phyloP scores from a whole-genome alignment of 2,888 invertebrate genomes.

The Byasa hedistus region DNA sequence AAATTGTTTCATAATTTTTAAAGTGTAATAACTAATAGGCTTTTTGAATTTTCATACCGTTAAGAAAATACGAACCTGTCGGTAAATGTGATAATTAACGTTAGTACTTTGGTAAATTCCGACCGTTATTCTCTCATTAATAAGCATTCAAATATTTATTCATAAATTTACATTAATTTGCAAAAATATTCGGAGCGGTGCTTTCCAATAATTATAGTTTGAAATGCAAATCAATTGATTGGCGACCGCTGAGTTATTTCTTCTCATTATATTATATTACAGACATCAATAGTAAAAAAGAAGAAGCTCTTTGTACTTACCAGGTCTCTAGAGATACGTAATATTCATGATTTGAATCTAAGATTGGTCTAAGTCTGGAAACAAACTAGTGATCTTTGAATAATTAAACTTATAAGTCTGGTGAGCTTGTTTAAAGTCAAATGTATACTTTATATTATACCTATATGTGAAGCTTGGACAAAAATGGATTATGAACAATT shows the following conservation, averaged over 20 bases:
- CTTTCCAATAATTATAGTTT: slow-evolving; percentile 11
- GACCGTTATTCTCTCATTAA: slow-evolving; percentile 2
- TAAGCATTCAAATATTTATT: slow-evolving; percentile 10
- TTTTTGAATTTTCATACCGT: not conserved
- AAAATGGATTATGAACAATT: not conserved
- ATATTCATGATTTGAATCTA: slow-evolving; percentile 21
- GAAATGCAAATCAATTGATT: slow-evolving; percentile 24
- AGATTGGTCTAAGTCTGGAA: slow-evolving; percentile 10
- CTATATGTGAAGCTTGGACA: not conserved
- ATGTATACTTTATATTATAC: no score
- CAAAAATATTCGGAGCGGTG: not conserved
- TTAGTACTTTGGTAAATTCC: not conserved
- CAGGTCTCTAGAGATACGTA: slow-evolving; percentile 9
- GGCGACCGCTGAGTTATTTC: not conserved
- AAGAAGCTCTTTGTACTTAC: not conserved
- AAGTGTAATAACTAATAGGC: not conserved
- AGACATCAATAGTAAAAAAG: slow-evolving; percentile 1
- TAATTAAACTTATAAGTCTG: slow-evolving; percentile 10
- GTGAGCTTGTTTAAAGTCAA: not conserved
- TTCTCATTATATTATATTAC: slow-evolving; percentile 17
- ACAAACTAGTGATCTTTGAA: slow-evolving; percentile 15
- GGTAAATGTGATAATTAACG: not conserved
- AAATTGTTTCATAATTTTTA: not conserved
- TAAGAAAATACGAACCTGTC: not conserved
- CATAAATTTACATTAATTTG: slow-evolving; percentile 2